Base-by-base conservation (phyloP, 2,797 vertebrate species). In the Ataeniobius toweri region DNA sequence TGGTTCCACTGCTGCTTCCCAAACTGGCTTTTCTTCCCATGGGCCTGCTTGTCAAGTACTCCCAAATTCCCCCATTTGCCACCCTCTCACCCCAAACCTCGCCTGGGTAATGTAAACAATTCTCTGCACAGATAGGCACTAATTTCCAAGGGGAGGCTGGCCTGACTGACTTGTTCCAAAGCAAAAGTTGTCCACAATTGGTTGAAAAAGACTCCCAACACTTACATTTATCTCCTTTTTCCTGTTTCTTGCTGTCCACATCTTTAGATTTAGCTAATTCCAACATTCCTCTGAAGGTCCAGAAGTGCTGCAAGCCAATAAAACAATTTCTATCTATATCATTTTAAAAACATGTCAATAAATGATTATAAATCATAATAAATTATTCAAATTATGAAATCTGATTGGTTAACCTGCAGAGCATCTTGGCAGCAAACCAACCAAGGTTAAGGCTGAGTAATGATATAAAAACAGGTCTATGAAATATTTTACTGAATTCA, bases 21-120 rank as follows among this genome's bases (percentile, higher is more conserved):
- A 94, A 95, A 95, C 89, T 83, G 90, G 94, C 92, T 95, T 95
- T 96, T 89, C 92, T 91, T 84, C 89, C 78, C 85, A 86, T 92
- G 85, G 78, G 73, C 78, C 75, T 75, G 85, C 90, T 90, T 77
- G 74, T 90, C 88, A 87, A 87, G 86, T 82, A 63, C 87, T 84
- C 86, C 87, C 85, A 91, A 89, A 92, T 91, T 85, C 86, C 82
- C 89, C 89, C 90, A 92, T 94, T 94, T 88, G 87, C 90, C 92
- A 92, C 85, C 90, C 89, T 93, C 83, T 87, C 87, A 65, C 87
- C 87, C 88, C 83, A 78, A 89, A 90, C 91, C 82, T 81, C 82
- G 89, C 79, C 81, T 73, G 70, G 78, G 85, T 92, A 91, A 93
- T 90, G 91, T 88, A 67, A 90, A 90, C 87, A 87, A 63, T 68